A percentile compares a stretch with the other conserved stretches of the same genome.
Conservation (phyloP, 2,888 invertebrate genomes). For the Ernsta delagoae region DNA sequence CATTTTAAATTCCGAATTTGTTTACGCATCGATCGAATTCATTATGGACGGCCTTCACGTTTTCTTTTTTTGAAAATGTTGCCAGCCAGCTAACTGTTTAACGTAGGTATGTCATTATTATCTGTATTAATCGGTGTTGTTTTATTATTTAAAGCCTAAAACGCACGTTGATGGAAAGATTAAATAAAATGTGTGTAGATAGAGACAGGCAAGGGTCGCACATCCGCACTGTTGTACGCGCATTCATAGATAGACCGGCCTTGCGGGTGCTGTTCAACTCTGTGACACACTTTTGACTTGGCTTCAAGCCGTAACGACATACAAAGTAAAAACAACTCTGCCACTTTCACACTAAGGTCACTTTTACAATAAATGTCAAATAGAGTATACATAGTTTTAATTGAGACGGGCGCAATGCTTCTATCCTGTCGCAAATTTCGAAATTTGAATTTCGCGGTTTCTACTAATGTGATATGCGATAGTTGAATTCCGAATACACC, state of each 20-base stretch:
- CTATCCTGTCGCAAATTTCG: slow-evolving; percentile 65
- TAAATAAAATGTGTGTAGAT: slow-evolving; percentile 44
- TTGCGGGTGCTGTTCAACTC: slow-evolving; percentile 81
- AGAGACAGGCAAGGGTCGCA: slow-evolving; percentile 57
- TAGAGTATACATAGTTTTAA: slow-evolving; percentile 51
- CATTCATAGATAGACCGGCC: slow-evolving; percentile 80
- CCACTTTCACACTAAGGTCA: slow-evolving; percentile 37
- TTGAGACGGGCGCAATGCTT: slow-evolving; percentile 55
- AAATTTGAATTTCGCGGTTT: slow-evolving; percentile 72
- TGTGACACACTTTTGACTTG: slow-evolving; percentile 83
- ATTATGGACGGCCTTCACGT: slow-evolving; percentile 10
- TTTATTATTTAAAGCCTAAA: background rate
- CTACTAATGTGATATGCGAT: slow-evolving; percentile 30
- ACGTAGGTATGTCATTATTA: no score
- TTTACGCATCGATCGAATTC: slow-evolving; percentile 16
- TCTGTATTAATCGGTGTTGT: background rate
- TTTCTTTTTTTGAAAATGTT: slow-evolving; percentile 10
- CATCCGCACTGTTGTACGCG: slow-evolving; percentile 77
- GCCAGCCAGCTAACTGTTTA: slow-evolving; percentile 6
- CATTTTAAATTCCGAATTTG: slow-evolving; percentile 22
- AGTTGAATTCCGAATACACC: slow-evolving; percentile 23
- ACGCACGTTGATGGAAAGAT: slow-evolving; percentile 42
- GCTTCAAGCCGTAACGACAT: slow-evolving; percentile 69
- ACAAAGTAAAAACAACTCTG: slow-evolving; percentile 61
- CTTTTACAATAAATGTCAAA: slow-evolving; percentile 39